These are phyloP conservation scores for Collichthys lucidus DNA, from an alignment of 2,113 vertebrate species.

Conservation along the genomic window DNA sequence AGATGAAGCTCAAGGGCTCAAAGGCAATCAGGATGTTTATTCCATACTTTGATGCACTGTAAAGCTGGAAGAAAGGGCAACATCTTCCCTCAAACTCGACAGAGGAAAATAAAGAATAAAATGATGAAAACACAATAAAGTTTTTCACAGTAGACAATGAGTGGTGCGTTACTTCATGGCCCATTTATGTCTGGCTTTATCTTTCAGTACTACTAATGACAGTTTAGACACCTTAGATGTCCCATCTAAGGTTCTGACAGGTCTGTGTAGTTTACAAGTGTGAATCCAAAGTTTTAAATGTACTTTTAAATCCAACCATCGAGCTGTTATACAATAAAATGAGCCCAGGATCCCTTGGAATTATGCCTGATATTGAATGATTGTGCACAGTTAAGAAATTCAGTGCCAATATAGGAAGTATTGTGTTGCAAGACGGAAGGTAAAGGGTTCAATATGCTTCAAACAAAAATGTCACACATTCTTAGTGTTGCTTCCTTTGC, in stretches of 20 bases:
- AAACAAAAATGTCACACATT: too few species aligned
- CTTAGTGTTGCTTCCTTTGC: too few species aligned
- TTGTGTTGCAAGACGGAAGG: too few species aligned
- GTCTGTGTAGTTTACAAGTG: neutral
- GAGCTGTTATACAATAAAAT: neutral
- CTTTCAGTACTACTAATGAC: neutral
- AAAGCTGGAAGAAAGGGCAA: neutral
- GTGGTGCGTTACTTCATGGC: neutral
- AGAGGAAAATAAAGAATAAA: neutral
- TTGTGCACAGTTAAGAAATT: neutral
- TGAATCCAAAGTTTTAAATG: neutral
- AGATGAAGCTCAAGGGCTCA: constrained; percentile 24
- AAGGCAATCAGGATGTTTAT: constrained; percentile 17
- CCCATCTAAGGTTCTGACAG: neutral
- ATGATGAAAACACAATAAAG: neutral
- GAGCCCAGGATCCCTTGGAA: neutral
- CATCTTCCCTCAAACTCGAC: neutral
- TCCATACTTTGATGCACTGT: constrained; percentile 21
- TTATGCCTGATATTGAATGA: neutral
- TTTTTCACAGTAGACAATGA: neutral
- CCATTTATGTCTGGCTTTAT: neutral
- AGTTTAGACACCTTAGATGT: neutral
- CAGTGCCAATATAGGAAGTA: too few species aligned
- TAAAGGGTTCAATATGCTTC: too few species aligned
- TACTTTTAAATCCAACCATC: too few species aligned